Conservation (phyloP, 2,797 vertebrate genomes). For the Oreortyx pictus region DNA sequence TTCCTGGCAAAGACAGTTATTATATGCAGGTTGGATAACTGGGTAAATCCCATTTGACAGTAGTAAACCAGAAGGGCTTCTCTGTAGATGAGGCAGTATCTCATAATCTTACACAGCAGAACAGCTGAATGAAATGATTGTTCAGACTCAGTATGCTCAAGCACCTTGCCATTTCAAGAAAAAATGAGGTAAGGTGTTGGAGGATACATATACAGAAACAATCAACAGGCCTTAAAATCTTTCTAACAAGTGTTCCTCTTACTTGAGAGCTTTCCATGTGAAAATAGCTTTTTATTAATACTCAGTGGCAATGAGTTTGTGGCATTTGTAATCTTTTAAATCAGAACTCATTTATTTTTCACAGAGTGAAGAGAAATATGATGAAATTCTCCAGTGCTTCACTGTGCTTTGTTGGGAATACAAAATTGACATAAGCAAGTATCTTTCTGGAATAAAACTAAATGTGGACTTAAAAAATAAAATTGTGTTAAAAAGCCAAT, state of each 20-base stretch:
- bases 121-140: background rate
- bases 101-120: background rate
- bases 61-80: background rate
- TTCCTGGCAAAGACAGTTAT: background rate
- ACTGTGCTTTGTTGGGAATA: background rate
- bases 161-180: background rate
- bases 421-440: background rate
- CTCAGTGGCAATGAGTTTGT: background rate
- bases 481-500: background rate
- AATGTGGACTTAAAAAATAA: background rate
- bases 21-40: background rate
- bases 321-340: background rate
- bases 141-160: background rate
- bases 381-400: constrained; percentile 1
- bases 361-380: background rate
- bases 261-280: background rate
- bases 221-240: background rate
- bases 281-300: constrained; percentile 19
- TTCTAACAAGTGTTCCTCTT: background rate
- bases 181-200: background rate
- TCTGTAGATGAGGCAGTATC: background rate
- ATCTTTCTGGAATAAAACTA: background rate
- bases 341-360: background rate
- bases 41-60: background rate
- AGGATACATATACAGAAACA: background rate